A percentile compares a stretch with the other conserved stretches of the same genome.
Evolutionary conservation across 2,797 vertebrate genomes (phyloP).

Genomic region (Cirrhinus molitorella): DNA sequence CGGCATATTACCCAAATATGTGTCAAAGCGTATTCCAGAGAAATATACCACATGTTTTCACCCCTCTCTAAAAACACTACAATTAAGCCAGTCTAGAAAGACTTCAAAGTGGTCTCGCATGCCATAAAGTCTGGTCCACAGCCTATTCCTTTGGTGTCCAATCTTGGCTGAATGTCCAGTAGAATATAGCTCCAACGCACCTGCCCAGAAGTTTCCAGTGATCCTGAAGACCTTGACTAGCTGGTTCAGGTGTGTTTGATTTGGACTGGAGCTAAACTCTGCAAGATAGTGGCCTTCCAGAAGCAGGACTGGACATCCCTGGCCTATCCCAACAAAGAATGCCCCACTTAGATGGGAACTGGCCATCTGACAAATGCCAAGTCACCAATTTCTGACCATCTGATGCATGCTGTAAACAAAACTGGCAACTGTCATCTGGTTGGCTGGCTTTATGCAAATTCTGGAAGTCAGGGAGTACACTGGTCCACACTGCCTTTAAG

Average conservation of each 20-base stretch:
- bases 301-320: not conserved
- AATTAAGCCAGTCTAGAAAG: not conserved
- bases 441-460: too few species aligned
- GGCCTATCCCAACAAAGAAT: not conserved
- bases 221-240: not conserved
- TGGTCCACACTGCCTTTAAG: too few species aligned
- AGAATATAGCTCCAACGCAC: not conserved
- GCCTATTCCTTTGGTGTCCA: not conserved
- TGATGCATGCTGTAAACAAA: not conserved
- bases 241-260: not conserved
- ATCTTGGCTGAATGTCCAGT: not conserved
- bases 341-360: not conserved
- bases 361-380: not conserved
- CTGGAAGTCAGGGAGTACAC: too few species aligned
- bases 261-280: not conserved
- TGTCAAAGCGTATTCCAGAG: not conserved
- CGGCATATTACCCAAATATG: not conserved
- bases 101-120: constrained; percentile 11
- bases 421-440: not conserved
- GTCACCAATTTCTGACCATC: not conserved
- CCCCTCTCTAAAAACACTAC: not conserved
- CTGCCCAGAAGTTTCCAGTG: not conserved
- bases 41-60: not conserved
- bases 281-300: not conserved
- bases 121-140: constrained; percentile 1